phyloP scores from a whole-genome alignment of 2,797 vertebrate genomes.

The Balearica regulorum region DNA sequence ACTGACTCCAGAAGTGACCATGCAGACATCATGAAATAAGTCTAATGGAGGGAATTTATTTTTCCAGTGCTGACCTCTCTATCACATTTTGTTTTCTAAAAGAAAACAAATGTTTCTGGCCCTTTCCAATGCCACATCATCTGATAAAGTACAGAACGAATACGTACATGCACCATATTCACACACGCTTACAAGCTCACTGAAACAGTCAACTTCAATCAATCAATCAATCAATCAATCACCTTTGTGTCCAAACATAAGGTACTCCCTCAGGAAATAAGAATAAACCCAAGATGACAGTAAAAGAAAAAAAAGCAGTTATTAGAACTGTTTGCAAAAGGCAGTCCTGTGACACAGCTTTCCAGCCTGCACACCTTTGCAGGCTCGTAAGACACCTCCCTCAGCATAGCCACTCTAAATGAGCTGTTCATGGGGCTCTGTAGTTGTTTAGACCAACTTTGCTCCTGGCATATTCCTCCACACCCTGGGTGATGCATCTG shows the following conservation, averaged over 20 bases:
- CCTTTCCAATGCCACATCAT: not conserved
- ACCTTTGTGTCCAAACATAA: not conserved
- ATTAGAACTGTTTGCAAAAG: not conserved
- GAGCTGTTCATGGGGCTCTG: not conserved
- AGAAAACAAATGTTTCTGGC: not conserved
- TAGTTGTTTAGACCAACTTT: not conserved
- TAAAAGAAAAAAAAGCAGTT: not conserved
- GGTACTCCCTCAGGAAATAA: not conserved
- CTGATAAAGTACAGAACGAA: not conserved
- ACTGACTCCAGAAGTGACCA: not conserved
- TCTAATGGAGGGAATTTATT: slow-evolving; percentile 31
- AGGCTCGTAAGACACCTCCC: not conserved
- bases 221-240: not conserved
- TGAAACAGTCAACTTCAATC: not conserved
- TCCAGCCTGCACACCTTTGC: not conserved
- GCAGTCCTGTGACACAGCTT: not conserved
- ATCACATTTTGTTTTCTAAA: not conserved
- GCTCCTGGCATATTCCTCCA: not conserved
- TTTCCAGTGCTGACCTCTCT: not conserved
- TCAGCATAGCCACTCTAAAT: not conserved
- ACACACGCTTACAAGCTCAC: not conserved
- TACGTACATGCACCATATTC: not conserved
- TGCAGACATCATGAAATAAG: not conserved
- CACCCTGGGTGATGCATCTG: not conserved
- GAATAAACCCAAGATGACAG: not conserved